Evolutionary conservation across 2,113 vertebrate species (phyloP).

Genomic region (Mus spicilegus): DNA sequence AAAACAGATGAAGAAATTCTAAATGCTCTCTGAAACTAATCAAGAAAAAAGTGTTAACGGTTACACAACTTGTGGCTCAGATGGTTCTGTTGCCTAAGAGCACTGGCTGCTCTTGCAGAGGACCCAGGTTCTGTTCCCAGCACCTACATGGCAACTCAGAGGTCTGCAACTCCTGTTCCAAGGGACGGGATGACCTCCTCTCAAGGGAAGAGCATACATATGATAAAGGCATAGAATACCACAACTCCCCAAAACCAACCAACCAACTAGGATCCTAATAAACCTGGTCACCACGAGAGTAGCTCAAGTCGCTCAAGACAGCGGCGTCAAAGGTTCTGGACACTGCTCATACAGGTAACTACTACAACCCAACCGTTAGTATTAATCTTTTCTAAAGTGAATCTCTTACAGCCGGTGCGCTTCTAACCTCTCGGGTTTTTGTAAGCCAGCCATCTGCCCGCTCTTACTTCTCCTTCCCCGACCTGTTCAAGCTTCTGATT

Average conservation of each 20-base stretch:
- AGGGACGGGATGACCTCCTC: not conserved
- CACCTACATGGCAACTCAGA: not conserved
- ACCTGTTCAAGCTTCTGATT: not conserved
- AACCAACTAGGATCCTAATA: not conserved
- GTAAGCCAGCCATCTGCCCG: not conserved
- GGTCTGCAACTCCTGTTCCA: not conserved
- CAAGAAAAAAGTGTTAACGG: not conserved
- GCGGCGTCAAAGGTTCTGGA: not conserved
- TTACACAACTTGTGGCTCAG: not conserved
- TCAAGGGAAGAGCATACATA: not conserved
- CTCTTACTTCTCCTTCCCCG: not conserved
- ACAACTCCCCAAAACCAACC: not conserved
- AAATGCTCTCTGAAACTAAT: not conserved
- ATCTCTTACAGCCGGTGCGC: not conserved
- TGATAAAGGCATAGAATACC: not conserved
- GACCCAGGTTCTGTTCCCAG: not conserved
- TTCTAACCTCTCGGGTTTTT: not conserved
- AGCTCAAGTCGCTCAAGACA: not conserved
- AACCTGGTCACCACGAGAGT: not conserved
- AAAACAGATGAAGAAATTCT: not conserved
- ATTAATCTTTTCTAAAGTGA: not conserved
- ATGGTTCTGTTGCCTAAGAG: not conserved
- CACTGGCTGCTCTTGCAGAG: not conserved
- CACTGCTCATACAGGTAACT: not conserved
- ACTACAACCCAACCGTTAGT: conserved; percentile 9